phyloP scores from a whole-genome alignment of 2,888 invertebrate species.

The Drosophila helvetica region DNA sequence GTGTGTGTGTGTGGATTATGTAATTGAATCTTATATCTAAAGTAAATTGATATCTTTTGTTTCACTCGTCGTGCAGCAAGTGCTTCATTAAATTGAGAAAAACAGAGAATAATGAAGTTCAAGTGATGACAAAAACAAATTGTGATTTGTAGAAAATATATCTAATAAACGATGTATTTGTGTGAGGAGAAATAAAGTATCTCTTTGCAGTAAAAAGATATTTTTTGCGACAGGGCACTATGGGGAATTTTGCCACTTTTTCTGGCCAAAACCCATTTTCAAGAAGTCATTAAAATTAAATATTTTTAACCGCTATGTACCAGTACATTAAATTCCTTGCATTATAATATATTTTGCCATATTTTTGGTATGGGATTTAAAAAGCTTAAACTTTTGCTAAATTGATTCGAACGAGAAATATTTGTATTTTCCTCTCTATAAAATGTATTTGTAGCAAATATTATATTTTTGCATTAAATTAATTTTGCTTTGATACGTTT shows the following conservation, averaged over 20 bases:
- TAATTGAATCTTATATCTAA: constrained; percentile 24
- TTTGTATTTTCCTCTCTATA: background rate
- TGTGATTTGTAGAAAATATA: background rate
- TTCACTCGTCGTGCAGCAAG: background rate
- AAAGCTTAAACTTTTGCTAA: background rate
- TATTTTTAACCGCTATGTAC: no score
- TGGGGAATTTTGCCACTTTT: no score
- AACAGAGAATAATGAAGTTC: background rate
- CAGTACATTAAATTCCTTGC: background rate
- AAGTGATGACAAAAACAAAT: background rate
- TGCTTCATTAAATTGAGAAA: background rate
- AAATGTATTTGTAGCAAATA: background rate
- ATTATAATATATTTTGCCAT: background rate
- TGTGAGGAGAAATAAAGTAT: background rate
- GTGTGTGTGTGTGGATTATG: background rate
- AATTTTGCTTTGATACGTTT: background rate
- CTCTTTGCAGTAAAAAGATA: background rate
- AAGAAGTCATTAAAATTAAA: no score
- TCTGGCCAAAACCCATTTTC: no score
- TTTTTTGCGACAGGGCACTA: background rate
- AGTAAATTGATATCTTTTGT: constrained; percentile 7
- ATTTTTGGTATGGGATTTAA: background rate
- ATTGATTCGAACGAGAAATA: background rate
- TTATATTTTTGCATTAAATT: background rate
- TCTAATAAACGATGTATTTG: background rate